These are phyloP conservation scores for Clepsis dumicolana DNA, from an alignment of 2,888 invertebrate genomes.

Conservation along the genomic window DNA sequence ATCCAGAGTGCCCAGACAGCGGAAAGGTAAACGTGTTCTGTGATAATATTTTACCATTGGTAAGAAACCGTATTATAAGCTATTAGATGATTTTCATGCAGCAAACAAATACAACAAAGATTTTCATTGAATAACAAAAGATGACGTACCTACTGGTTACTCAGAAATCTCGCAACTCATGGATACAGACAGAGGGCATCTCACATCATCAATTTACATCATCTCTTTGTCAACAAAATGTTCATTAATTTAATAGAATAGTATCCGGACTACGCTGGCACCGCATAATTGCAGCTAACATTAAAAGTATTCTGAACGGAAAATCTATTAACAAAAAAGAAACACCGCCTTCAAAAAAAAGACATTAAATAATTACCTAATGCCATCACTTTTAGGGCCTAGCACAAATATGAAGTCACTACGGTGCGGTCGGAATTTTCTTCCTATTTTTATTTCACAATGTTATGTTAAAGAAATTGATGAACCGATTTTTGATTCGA, in stretches of 20 bases:
- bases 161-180: conserved; percentile 14
- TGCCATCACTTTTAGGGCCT: no score
- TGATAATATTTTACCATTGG: no score
- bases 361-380: no score
- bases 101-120: conserved; percentile 4
- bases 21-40: no score
- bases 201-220: conserved; percentile 27
- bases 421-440: no score
- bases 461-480: no score
- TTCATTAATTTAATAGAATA: conserved; percentile 28
- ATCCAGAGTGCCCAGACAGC: no score
- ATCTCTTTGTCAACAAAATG: conserved; percentile 11
- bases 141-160: conserved; percentile 12
- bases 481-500: no score
- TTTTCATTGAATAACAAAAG: conserved; percentile 20
- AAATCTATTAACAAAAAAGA: neutral
- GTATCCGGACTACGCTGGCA: neutral
- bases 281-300: neutral
- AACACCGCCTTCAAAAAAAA: no score
- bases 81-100: neutral
- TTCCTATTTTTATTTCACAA: no score
- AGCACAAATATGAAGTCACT: no score
- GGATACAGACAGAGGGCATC: conserved; percentile 7
- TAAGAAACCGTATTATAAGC: neutral
- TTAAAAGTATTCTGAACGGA: neutral